Evolutionary conservation across 2,113 vertebrate species (phyloP).

Genomic region (Nettapus auritus): DNA sequence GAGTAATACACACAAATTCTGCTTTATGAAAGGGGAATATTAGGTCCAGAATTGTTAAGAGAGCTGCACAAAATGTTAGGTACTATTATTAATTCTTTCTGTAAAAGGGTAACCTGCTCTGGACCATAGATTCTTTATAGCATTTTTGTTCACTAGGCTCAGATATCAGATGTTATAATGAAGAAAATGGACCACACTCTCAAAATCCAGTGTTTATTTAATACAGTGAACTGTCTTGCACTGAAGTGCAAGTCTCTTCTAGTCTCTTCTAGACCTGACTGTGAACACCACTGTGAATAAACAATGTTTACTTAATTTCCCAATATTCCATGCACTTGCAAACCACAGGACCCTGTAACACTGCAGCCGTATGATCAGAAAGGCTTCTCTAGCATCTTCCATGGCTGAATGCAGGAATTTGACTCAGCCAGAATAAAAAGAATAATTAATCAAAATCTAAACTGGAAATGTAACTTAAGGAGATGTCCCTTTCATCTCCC

Average conservation of each 20-base stretch:
- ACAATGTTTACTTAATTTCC: not conserved
- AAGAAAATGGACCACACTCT: not conserved
- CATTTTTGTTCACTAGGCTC: not conserved
- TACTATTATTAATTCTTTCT: not conserved
- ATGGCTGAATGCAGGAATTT: not conserved
- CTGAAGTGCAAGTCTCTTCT: no score
- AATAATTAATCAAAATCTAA: not conserved
- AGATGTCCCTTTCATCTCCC: accelerated
- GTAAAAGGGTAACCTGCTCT: not conserved
- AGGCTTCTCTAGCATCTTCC: not conserved
- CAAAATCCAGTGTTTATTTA: not conserved
- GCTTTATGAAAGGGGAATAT: not conserved
- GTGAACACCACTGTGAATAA: not conserved
- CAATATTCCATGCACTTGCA: not conserved
- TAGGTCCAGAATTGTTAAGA: not conserved
- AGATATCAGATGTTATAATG: not conserved
- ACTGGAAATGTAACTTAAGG: not conserved
- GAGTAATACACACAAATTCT: not conserved
- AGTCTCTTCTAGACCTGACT: not conserved
- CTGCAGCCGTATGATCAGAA: not conserved
- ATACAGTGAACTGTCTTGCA: not conserved
- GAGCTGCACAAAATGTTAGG: not conserved
- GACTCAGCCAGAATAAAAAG: not conserved
- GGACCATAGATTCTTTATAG: not conserved
- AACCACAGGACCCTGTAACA: not conserved